Conservation (phyloP, 2,888 invertebrate species). For the Xestobium rufovillosum region DNA sequence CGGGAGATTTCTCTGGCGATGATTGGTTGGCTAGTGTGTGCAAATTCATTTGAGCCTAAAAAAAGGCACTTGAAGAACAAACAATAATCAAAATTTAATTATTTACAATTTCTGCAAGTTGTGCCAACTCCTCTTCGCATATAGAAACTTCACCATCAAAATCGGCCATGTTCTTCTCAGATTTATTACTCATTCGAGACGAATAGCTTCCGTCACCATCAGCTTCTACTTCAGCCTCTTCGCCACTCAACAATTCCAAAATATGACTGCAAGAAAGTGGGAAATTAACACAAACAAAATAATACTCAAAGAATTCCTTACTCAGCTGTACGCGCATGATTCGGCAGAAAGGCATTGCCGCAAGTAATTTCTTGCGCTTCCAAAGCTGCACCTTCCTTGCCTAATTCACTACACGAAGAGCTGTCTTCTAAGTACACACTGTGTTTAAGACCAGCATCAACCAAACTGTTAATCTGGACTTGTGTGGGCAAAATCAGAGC, state of each 20-base stretch:
- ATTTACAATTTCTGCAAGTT: constrained; percentile 61
- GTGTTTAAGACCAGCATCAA: constrained; percentile 35
- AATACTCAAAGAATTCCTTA: constrained; percentile 26
- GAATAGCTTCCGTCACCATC: constrained; percentile 75
- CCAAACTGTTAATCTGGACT: constrained; percentile 35
- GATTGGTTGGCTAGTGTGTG: constrained; percentile 38
- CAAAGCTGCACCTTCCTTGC: constrained; percentile 35
- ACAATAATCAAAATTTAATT: constrained; percentile 1
- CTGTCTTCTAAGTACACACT: constrained; percentile 41
- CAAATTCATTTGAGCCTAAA: constrained; percentile 38
- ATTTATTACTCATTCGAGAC: constrained; percentile 87
- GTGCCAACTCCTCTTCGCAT: constrained; percentile 73
- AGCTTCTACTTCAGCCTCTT: constrained; percentile 55
- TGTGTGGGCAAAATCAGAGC: constrained; percentile 34
- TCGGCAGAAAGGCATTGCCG: constrained; percentile 35
- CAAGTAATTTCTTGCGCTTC: constrained; percentile 35
- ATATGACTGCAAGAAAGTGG: constrained; percentile 45
- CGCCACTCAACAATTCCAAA: constrained; percentile 58
- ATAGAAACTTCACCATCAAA: constrained; percentile 87
- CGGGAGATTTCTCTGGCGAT: constrained; percentile 38
- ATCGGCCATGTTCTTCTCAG: constrained; percentile 90
- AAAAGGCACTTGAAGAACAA: constrained; percentile 6
- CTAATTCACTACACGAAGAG: constrained; percentile 42
- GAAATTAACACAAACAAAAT: constrained; percentile 9
- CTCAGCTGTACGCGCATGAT: constrained; percentile 35